phyloP scores from a whole-genome alignment of 2,888 invertebrate species.

The Steinernema hermaphroditum region DNA sequence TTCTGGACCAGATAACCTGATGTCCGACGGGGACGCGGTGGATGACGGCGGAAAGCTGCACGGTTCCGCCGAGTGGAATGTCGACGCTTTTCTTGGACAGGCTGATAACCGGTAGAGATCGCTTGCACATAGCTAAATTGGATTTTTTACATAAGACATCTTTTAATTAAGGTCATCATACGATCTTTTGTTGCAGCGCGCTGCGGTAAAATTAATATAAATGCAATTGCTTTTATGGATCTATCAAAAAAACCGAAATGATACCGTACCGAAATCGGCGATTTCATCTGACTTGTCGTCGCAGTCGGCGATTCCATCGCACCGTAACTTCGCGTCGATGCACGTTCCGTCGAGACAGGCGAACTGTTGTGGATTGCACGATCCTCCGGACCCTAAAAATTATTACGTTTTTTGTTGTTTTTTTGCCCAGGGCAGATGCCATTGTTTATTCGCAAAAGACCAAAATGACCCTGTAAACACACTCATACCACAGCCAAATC shows the following conservation, averaged over 20 bases:
- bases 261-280: constrained; percentile 55
- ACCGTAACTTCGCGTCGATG: constrained; percentile 67
- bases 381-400: constrained; percentile 45
- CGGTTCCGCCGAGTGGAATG: constrained; percentile 43
- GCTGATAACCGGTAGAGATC: constrained; percentile 49
- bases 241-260: not conserved
- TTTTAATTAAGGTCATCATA: not conserved
- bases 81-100: constrained; percentile 46
- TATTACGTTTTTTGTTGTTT: not conserved
- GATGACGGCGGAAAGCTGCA: constrained; percentile 49
- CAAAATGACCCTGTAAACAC: not conserved
- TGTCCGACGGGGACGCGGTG: constrained; percentile 45
- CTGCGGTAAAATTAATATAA: not conserved
- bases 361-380: constrained; percentile 50
- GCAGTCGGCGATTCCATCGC: constrained; percentile 89
- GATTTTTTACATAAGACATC: not conserved
- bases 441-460: not conserved
- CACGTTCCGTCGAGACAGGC: constrained; percentile 53
- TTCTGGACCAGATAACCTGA: constrained; percentile 48
- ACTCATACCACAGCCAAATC: not conserved
- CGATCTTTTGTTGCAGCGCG: not conserved
- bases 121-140: constrained; percentile 48
- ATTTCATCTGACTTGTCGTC: constrained; percentile 85
- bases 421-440: not conserved
- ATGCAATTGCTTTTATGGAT: not conserved